Base-by-base conservation (phyloP, 2,113 vertebrate species). In the Archilochus colubris region DNA sequence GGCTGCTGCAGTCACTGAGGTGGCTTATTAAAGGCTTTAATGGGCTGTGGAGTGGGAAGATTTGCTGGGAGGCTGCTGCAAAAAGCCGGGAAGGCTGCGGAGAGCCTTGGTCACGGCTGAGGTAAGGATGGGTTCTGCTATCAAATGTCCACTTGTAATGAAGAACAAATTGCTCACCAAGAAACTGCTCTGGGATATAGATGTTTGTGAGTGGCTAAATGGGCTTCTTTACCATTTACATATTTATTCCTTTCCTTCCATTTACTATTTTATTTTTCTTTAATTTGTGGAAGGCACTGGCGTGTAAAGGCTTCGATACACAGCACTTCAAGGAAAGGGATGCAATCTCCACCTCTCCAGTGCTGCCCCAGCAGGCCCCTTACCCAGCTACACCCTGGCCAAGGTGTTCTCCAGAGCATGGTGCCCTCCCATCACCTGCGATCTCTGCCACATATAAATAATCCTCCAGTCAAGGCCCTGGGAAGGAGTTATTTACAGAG, bases 1-100 rank as follows among this genome's bases (percentile, higher is more conserved):
- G 7, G 68, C 67, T n/a, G 69, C 77, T 24, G 50, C 5, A 89
- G 62, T 77, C 74, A 58, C 70, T 6, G 30, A 31, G 66, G 74
- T 38, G 58, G 78, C 43, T 63, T 91, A 93, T 93, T 73, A 82
- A 88, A 80, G 77, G 67, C 84, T 94, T 59, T 82, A 81, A 81
- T 77, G 92, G 79, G 82, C 81, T 64, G 3, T 63, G 83, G 63
- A 94, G 85, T 1, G 4, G 63, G 53, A 14, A 55, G 84, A 30
- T 86, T 43, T n/a, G 62, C 27, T 78, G 84, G 36, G 59, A 95
- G 79, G 88, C 63, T 44, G 82, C 78, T 61, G 80, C 14, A 62
- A 75, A 81, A 36, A 57, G 88, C 57, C 54, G 11, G 44, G 44
- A 64, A 48, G 64, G 89, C 77, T 86, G 82, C 57, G 75, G 24